Percentiles rank a stretch among this genome's conserved stretches.
Conservation (phyloP, 2,797 vertebrate genomes). For the Thalassophryne amazonica region DNA sequence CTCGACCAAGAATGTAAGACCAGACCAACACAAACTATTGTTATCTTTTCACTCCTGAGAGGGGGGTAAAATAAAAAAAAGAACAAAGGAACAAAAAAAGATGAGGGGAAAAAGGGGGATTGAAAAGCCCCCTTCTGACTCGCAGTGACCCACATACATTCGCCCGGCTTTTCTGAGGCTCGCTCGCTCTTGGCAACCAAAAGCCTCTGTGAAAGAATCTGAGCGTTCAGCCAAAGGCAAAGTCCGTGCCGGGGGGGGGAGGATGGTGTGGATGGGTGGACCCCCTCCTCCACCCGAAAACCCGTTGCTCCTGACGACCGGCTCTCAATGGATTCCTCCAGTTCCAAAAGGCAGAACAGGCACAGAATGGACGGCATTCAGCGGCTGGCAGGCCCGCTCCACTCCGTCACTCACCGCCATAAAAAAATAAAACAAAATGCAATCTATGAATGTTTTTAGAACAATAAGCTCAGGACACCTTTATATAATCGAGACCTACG, state of each 20-base stretch:
- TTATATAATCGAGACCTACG: background rate
- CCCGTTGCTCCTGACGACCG: conserved; percentile 67
- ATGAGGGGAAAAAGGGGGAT: conserved; percentile 58
- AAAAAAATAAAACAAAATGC: too few species aligned
- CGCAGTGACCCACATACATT: conserved; percentile 75
- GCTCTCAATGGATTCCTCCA: conserved; percentile 64
- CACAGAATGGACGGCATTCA: background rate
- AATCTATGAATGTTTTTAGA: too few species aligned
- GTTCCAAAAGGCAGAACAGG: conserved; percentile 33
- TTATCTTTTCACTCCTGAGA: conserved; percentile 76
- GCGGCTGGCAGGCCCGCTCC: background rate
- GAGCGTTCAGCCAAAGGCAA: conserved; percentile 80
- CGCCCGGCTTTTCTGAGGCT: conserved; percentile 73
- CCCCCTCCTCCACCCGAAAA: conserved; percentile 42
- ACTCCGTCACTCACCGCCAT: too few species aligned
- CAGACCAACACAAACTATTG: conserved; percentile 72
- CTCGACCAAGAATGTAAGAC: conserved; percentile 65
- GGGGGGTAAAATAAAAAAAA: conserved; percentile 55
- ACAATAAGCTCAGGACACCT: background rate
- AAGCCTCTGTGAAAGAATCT: conserved; percentile 81
- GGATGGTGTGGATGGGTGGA: conserved; percentile 43
- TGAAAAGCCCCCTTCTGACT: conserved; percentile 76
- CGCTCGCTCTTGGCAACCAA: conserved; percentile 79
- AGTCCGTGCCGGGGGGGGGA: conserved; percentile 54
- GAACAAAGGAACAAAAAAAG: conserved; percentile 59